A percentile compares a stretch with the other conserved stretches of the same genome.
Evolutionary conservation across 1,140 invertebrate genomes (phyloP).

Genomic region (Heliothis subflexa): DNA sequence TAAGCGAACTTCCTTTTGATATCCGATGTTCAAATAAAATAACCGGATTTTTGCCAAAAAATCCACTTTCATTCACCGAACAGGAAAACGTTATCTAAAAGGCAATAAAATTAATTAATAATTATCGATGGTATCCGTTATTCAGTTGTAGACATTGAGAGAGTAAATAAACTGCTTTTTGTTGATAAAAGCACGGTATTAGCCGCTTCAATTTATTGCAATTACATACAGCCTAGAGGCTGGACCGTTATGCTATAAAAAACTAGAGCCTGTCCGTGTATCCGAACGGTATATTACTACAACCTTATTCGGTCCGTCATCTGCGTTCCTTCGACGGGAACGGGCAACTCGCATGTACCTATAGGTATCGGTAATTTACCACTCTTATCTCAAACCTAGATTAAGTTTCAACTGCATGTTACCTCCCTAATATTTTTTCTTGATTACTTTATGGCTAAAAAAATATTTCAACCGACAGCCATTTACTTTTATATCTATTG

Average conservation of each 20-base stretch:
- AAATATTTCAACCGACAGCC: neutral
- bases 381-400: conserved; percentile 19
- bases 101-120: conserved; percentile 44
- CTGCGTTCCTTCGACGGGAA: conserved; percentile 41
- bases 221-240: conserved; percentile 63
- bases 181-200: conserved; percentile 58
- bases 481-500: neutral
- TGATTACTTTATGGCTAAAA: neutral
- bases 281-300: conserved; percentile 54
- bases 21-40: neutral
- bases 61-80: conserved; percentile 42
- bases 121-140: conserved; percentile 43
- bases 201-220: conserved; percentile 68
- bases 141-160: conserved; percentile 17
- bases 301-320: conserved; percentile 59
- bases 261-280: conserved; percentile 57
- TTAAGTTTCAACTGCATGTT: conserved; percentile 3
- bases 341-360: neutral
- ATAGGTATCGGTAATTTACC: conserved; percentile 13
- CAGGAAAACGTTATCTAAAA: conserved; percentile 47
- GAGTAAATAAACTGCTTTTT: conserved; percentile 58
- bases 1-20: neutral
- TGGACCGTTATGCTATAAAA: conserved; percentile 66
- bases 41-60: conserved; percentile 12
- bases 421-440: neutral